Evolutionary conservation across 2,888 invertebrate genomes (phyloP).

Genomic region (Cephus nigrinus): DNA sequence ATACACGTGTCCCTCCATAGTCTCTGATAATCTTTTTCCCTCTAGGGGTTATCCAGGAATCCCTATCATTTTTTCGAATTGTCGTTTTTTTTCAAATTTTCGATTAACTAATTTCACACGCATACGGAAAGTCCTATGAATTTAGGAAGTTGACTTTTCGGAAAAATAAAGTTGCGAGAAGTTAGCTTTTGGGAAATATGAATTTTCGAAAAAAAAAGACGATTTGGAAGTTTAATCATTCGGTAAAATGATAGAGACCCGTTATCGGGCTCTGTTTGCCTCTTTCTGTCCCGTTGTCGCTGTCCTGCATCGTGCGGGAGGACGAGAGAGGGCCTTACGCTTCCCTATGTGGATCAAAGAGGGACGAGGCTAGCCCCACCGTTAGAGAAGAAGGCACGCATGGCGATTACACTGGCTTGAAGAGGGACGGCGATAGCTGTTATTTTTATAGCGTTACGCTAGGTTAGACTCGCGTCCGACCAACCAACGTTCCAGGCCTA

Average conservation of each 20-base stretch:
- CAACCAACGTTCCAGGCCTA: conserved; percentile 50
- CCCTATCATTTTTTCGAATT: no score
- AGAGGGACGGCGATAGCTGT: conserved; percentile 37
- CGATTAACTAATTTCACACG: no score
- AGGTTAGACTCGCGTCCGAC: conserved; percentile 58
- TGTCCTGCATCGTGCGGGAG: not conserved
- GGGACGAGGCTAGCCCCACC: not conserved
- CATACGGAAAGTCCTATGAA: no score
- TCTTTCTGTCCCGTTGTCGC: not conserved
- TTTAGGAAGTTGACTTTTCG: no score
- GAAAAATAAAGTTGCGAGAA: no score
- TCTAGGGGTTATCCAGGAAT: not conserved
- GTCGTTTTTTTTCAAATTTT: no score
- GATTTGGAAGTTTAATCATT: no score
- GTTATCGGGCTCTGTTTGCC: not conserved
- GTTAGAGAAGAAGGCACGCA: conserved; percentile 1
- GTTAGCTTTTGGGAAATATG: no score
- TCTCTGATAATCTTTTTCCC: not conserved
- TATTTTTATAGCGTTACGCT: conserved; percentile 64
- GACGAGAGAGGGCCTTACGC: not conserved
- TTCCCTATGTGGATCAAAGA: not conserved
- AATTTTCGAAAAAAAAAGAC: no score
- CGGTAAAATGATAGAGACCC: not conserved
- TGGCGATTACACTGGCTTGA: not conserved
- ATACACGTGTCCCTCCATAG: not conserved